Evolutionary conservation across 2,797 vertebrate genomes (phyloP).

Genomic region (Anas acuta): DNA sequence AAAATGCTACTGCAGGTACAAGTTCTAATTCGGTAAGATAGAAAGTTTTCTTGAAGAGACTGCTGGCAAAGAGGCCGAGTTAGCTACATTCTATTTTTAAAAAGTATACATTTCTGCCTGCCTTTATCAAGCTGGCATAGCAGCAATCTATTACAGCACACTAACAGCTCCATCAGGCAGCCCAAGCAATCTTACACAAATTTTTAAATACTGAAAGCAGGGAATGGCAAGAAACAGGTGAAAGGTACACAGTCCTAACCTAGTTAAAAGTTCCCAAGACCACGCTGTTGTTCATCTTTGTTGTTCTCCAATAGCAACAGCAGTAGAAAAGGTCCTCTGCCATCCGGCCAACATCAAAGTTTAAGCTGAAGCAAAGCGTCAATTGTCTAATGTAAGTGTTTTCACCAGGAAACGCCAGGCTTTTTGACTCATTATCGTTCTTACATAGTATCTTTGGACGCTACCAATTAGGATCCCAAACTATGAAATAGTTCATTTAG

Average conservation of each 20-base stretch:
- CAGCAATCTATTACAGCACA: not conserved
- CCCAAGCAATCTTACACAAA: no score
- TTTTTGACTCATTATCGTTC: not conserved
- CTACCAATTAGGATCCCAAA: not conserved
- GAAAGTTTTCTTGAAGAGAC: not conserved
- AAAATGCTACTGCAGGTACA: no score
- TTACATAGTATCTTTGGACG: not conserved
- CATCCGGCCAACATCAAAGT: not conserved
- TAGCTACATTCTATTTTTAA: not conserved
- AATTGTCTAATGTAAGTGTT: not conserved
- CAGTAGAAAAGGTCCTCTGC: not conserved
- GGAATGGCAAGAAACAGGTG: not conserved
- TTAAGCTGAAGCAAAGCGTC: not conserved
- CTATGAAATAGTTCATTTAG: not conserved
- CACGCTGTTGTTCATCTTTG: not conserved
- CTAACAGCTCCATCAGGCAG: no score
- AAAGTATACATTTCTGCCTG: not conserved
- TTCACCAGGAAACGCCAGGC: not conserved
- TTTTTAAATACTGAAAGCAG: not conserved
- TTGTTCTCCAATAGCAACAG: not conserved
- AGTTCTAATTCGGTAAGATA: not conserved
- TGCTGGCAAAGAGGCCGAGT: not conserved
- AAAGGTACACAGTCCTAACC: not conserved
- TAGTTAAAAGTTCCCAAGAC: not conserved
- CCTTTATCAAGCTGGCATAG: no score